Evolutionary conservation across 2,888 invertebrate species (phyloP).

Genomic region (Caenorhabditis sp.): DNA sequence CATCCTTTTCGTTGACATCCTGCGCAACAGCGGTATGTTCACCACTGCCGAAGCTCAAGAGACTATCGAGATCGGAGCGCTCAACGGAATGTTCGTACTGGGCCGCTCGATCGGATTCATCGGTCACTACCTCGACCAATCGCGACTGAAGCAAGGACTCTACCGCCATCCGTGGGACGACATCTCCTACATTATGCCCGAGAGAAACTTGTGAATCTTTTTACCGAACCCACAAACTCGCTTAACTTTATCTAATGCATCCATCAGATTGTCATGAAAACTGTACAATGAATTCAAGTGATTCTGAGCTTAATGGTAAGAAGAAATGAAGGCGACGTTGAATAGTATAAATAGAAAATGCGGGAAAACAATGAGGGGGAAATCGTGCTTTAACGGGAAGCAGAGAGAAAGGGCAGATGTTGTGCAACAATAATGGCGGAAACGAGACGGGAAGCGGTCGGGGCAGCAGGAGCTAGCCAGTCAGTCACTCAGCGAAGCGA

Average conservation of each 20-base stretch:
- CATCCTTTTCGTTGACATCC: slow-evolving; percentile 96
- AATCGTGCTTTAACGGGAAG: background rate
- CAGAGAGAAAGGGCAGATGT: background rate
- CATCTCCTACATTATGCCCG: slow-evolving; percentile 92
- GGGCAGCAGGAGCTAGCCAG: background rate
- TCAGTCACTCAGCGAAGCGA: slow-evolving; percentile 41
- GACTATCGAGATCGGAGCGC: slow-evolving; percentile 96
- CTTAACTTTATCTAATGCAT: slow-evolving; percentile 23
- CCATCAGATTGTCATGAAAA: slow-evolving; percentile 21
- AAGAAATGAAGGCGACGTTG: too few species aligned
- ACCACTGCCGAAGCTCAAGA: slow-evolving; percentile 95
- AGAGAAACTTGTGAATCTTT: slow-evolving; percentile 82
- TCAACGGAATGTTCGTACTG: slow-evolving; percentile 97
- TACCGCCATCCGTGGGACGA: slow-evolving; percentile 99
- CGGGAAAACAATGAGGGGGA: background rate
- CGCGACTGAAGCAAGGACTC: slow-evolving; percentile 96
- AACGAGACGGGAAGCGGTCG: slow-evolving; percentile 7
- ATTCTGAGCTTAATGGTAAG: too few species aligned
- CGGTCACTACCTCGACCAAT: slow-evolving; percentile 98
- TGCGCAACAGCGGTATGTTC: slow-evolving; percentile 87
- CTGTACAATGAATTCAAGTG: slow-evolving; percentile 28
- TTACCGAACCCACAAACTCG: too few species aligned
- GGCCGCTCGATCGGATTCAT: slow-evolving; percentile 99
- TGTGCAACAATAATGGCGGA: slow-evolving; percentile 15
- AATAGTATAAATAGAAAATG: slow-evolving; percentile 29